Conservation (phyloP, 2,888 invertebrate species). For the Tetragonula carbonaria region DNA sequence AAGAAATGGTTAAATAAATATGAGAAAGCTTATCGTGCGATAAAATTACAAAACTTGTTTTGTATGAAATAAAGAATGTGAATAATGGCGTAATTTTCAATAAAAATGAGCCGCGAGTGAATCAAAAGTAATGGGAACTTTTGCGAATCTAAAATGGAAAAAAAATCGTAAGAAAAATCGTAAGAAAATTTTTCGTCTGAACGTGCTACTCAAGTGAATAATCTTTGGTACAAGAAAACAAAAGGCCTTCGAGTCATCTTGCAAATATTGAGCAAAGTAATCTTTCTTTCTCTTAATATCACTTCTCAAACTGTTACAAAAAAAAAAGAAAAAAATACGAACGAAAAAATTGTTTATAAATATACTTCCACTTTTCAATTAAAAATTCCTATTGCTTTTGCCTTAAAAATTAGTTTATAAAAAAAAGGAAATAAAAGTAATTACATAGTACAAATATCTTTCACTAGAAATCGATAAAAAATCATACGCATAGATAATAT, state of each 20-base stretch:
- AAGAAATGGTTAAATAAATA: background rate
- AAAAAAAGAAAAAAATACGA: background rate
- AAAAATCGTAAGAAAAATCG: background rate
- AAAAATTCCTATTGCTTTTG: conserved; percentile 31
- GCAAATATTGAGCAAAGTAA: conserved; percentile 1
- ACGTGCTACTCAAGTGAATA: background rate
- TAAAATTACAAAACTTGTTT: background rate
- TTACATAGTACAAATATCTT: background rate
- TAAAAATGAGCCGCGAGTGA: background rate
- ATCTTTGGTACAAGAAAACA: conserved; percentile 37
- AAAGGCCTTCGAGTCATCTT: background rate
- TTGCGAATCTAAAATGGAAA: conserved; percentile 5
- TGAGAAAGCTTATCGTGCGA: background rate
- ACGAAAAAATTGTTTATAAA: background rate
- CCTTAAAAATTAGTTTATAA: conserved; percentile 1
- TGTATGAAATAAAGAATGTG: background rate
- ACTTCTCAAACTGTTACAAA: background rate
- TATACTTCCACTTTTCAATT: background rate
- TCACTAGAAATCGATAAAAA: background rate
- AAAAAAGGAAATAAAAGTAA: background rate
- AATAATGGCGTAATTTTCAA: background rate
- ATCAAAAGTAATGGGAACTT: conserved; percentile 31
- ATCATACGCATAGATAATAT: background rate
- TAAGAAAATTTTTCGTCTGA: conserved; percentile 1
- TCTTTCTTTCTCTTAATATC: conserved; percentile 3